These are phyloP conservation scores for Orthonevra nobilis DNA, from an alignment of 2,888 invertebrate species.

Conservation along the genomic window DNA sequence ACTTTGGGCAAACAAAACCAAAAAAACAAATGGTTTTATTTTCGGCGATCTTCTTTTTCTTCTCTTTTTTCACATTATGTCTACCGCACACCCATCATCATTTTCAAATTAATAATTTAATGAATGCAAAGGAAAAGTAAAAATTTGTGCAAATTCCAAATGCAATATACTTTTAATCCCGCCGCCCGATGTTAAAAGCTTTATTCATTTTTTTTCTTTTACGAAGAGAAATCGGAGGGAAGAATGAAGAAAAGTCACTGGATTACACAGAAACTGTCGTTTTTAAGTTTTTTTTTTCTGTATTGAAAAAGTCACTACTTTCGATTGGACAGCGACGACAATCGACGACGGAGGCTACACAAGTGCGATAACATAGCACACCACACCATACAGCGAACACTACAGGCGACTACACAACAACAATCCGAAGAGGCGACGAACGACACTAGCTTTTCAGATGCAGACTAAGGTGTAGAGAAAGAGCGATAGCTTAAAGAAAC, in stretches of 20 bases:
- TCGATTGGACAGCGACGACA: slow-evolving; percentile 40
- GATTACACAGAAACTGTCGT: slow-evolving; percentile 34
- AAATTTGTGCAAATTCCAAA: slow-evolving; percentile 51
- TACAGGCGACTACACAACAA: no score
- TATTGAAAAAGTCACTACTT: slow-evolving; percentile 43
- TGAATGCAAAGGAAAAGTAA: slow-evolving; percentile 29
- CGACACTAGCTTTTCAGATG: no score
- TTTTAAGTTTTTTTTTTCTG: slow-evolving; percentile 18
- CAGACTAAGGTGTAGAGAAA: slow-evolving; percentile 5
- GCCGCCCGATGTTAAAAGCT: neutral
- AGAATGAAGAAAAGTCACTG: slow-evolving; percentile 14
- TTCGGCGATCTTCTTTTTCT: slow-evolving; percentile 24
- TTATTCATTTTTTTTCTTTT: slow-evolving; percentile 13
- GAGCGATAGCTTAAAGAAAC: slow-evolving; percentile 21
- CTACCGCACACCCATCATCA: slow-evolving; percentile 59
- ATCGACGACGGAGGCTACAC: slow-evolving; percentile 17
- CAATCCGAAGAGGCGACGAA: neutral
- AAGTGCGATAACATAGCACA: slow-evolving; percentile 31
- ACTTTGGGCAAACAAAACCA: slow-evolving; percentile 23
- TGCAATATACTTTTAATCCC: slow-evolving; percentile 26
- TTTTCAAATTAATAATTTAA: slow-evolving; percentile 31
- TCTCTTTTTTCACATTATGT: slow-evolving; percentile 44
- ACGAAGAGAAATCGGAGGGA: slow-evolving; percentile 21
- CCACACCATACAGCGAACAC: no score
- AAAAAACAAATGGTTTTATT: slow-evolving; percentile 6